Evolutionary conservation across 37 sponge, comb jelly and placozoan genomes (phyloP), one percentile per base, ranked within the genome.

Genomic region (Diacarnus erythraeanus): DNA sequence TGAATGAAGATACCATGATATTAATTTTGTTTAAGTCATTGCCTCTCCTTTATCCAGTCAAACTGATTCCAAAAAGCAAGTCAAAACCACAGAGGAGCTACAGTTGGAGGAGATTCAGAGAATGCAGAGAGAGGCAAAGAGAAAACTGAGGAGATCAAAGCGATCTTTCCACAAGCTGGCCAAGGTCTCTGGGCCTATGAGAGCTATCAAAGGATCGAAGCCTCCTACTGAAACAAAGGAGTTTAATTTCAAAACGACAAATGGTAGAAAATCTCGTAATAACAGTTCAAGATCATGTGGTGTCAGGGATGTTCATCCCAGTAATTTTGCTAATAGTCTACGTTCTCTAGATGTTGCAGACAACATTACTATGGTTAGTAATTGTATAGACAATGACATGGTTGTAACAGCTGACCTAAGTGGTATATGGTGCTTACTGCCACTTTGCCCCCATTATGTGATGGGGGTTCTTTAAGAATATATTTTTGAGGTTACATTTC

Each of bases 31-130:
- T n/a, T n/a, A n/a, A n/a, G n/a, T n/a, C n/a, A n/a, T n/a, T n/a
- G n/a, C n/a, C n/a, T n/a, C n/a, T n/a, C n/a, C n/a, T n/a, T n/a
- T n/a, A n/a, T n/a, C n/a, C n/a, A n/a, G n/a, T n/a, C n/a, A n/a
- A 21, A 18, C 18, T 21, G 57, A 54, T 54, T 12, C 40, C 9
- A 27, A 29, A 12, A 40, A 17, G 0, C 10, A 8, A 1, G 34
- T 10, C 20, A 91, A 82, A 40, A 83, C 75, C 29, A 54, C 78
- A 17, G 91, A 91, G 51, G 87, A 91, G 35, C 40, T 77, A 20
- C 83, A 91, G 71, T n/a, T 86, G 66, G 91, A 91, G 59, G 71
- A 83, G 71, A 80, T 91, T 33, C 43, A 87, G 37, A 42, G 79
- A 67, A 12, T 81, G 36, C 73, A 63, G 59, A 79, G 59, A 58